A percentile compares a stretch with the other conserved stretches of the same genome.
phyloP scores from a whole-genome alignment of 2,888 invertebrate species.

The Platynereis dumerilii region DNA sequence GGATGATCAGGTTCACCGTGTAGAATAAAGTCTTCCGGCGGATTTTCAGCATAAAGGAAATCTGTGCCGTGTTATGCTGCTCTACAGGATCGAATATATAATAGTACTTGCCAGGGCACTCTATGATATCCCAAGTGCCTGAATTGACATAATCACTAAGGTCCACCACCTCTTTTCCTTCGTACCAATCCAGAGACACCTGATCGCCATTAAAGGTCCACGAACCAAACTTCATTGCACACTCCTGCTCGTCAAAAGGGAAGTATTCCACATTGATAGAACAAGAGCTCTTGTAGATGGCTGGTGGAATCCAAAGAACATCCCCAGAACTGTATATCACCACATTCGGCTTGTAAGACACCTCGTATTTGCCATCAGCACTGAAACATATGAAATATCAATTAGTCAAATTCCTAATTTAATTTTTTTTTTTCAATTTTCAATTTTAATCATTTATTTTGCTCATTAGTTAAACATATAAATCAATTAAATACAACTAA shows the following conservation, averaged over 20 bases:
- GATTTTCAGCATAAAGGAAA: slow-evolving; percentile 95
- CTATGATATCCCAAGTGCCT: slow-evolving; percentile 63
- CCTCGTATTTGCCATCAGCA: slow-evolving; percentile 99
- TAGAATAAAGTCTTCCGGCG: slow-evolving; percentile 97
- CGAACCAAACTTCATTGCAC: slow-evolving; percentile 97
- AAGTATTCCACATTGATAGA: slow-evolving; percentile 99
- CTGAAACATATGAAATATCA: slow-evolving; percentile 68
- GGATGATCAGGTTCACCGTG: slow-evolving; percentile 98
- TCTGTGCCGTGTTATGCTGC: slow-evolving; percentile 62
- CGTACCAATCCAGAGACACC: slow-evolving; percentile 55
- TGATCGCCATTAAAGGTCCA: slow-evolving; percentile 62
- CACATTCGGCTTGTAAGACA: slow-evolving; percentile 98
- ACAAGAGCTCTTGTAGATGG: slow-evolving; percentile 99
- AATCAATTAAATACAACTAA: too few species aligned
- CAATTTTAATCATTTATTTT: too few species aligned
- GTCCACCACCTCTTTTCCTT: slow-evolving; percentile 54
- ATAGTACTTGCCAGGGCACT: slow-evolving; percentile 51
- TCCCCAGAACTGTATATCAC: slow-evolving; percentile 96
- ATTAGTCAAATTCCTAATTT: neutral
- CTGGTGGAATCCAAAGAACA: slow-evolving; percentile 97
- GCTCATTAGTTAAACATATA: too few species aligned
- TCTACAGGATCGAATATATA: slow-evolving; percentile 46
- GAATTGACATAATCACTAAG: slow-evolving; percentile 61
- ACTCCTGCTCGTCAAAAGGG: slow-evolving; percentile 99
- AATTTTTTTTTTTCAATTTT: too few species aligned